Base-by-base conservation (phyloP, 2,888 invertebrate genomes). In the Diarsia dahlii region DNA sequence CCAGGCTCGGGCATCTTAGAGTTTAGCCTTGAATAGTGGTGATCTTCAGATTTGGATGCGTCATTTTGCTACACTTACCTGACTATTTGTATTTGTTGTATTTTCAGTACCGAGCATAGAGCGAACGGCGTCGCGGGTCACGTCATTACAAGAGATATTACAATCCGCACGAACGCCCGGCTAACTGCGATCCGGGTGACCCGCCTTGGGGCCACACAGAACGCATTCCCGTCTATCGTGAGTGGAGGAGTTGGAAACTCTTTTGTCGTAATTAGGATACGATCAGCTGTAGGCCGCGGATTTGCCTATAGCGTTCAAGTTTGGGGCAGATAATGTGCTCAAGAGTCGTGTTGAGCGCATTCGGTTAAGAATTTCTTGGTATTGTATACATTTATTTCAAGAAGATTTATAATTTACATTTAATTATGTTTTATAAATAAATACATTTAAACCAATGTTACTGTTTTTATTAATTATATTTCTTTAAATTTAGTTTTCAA, bases 211-310 rank as follows among this genome's bases (percentile, higher is more conserved):
- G 4, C 23, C 15, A 23, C 68, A n/a, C 79, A 79, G 74, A 60
- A 52, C 20, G 74, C 80, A n/a, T 60, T n/a, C 15, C 56, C 80
- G 3, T 64, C 58, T 9, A 50, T 80, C 34, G 6, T 69, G 18
- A 23, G 2, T 15, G 80, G 79, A 66, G 79, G 80, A 18, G 6
- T 75, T 34, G 58, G 58, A 46, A 28, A 39, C 9, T 64, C 23
- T 8, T 80, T 45, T 56, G 74, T 80, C 10, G 62, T 54, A 46
- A 28, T 79, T 65, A 74, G 74, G 34, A 64, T 79, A 46, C 66
- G 34, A 39, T 79, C 79, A 60, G 74, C 68, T 50, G 18, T n/a
- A n/a, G n/a, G 74, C 34, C 64, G 80, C 39, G 79, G 79, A 39
- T 79, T 54, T 23, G 39, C 63, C 18, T 77, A 77, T 1, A 70